phyloP scores from a whole-genome alignment of 1,140 invertebrate genomes.

The Brachionus plicatilis region DNA sequence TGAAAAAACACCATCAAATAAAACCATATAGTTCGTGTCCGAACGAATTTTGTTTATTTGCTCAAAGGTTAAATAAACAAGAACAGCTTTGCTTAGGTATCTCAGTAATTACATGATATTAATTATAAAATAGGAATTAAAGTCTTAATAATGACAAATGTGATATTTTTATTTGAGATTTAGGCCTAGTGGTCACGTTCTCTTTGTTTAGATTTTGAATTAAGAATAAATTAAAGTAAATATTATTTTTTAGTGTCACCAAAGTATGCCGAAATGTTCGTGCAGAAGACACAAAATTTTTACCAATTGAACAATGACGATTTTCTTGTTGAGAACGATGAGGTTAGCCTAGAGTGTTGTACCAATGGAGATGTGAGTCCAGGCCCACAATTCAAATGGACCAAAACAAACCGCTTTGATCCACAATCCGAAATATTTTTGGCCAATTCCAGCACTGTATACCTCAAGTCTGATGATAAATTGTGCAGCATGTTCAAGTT shows the following conservation, averaged over 20 bases:
- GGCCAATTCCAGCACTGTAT: background rate
- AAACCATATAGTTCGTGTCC: background rate
- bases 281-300: background rate
- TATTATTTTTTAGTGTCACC: conserved; percentile 38
- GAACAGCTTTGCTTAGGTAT: background rate
- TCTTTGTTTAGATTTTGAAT: background rate
- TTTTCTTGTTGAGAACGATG: background rate
- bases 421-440: background rate
- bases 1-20: conserved; percentile 1
- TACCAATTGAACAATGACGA: background rate
- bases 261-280: conserved; percentile 1
- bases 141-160: background rate
- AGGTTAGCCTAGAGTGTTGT: conserved; percentile 3
- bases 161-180: background rate
- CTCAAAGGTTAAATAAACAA: background rate
- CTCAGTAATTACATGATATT: background rate
- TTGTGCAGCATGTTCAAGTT: background rate
- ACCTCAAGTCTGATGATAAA: background rate
- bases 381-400: conserved; percentile 7
- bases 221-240: background rate
- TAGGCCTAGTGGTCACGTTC: background rate
- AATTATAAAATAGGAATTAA: background rate
- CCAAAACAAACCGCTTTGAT: background rate
- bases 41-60: conserved; percentile 4
- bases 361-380: conserved; percentile 11